Percentiles rank a stretch among this genome's conserved stretches.
Evolutionary conservation across 1,140 invertebrate species (phyloP).

Genomic region (Drosophila rhopaloa): DNA sequence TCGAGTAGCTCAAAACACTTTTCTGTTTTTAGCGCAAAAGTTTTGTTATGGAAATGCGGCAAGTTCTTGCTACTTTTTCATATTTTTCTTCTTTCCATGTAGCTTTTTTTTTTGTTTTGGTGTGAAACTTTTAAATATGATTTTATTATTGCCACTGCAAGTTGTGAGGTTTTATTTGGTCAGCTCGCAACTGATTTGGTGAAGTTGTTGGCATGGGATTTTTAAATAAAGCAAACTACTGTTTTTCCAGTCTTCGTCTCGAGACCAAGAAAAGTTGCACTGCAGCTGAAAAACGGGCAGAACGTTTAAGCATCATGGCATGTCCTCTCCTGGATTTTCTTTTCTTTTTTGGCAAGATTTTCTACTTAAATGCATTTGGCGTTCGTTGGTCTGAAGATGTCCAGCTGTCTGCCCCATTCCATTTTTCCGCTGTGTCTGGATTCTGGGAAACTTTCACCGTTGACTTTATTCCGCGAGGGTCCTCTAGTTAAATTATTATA

Average conservation of each 20-base stretch:
- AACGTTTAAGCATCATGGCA: conserved; percentile 68
- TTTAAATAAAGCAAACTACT: conserved; percentile 59
- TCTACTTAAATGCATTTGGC: conserved; percentile 77
- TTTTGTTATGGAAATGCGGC: conserved; percentile 67
- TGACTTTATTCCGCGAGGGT: conserved; percentile 33
- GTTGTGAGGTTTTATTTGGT: conserved; percentile 71
- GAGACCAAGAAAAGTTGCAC: conserved; percentile 16
- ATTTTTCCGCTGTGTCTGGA: conserved; percentile 24
- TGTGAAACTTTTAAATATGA: conserved; percentile 80
- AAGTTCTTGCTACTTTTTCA: conserved; percentile 49
- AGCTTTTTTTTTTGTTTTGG: conserved; percentile 37
- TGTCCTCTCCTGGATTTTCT: conserved; percentile 26
- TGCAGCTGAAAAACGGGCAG: conserved; percentile 32
- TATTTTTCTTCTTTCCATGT: conserved; percentile 30
- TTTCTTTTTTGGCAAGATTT: conserved; percentile 48
- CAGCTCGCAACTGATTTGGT: conserved; percentile 63
- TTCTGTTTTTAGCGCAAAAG: conserved; percentile 67
- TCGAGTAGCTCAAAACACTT: conserved; percentile 53
- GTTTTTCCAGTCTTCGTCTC: conserved; percentile 10
- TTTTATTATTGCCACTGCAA: conserved; percentile 75
- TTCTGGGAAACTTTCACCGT: conserved; percentile 60
- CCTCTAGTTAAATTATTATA: conserved; percentile 68
- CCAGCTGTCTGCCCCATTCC: conserved; percentile 36
- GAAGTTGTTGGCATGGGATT: conserved; percentile 52
- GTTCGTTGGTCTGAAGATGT: conserved; percentile 66